Conservation (phyloP, 1,140 invertebrate genomes). For the Pogonomyrmex barbatus region DNA sequence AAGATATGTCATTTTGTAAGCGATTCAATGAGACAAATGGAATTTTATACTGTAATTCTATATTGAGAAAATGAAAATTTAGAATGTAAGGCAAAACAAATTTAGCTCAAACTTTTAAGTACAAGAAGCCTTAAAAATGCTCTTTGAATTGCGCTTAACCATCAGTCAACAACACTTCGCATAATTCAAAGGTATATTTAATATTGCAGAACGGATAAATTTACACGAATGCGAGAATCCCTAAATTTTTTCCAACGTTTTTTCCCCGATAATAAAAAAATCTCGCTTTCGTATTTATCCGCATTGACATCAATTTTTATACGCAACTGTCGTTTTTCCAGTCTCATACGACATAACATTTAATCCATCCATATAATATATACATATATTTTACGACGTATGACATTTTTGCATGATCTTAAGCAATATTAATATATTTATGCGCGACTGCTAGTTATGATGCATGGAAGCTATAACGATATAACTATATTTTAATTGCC, state of each 20-base stretch:
- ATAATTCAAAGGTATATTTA: conserved; percentile 57
- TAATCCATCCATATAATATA: conserved; percentile 82
- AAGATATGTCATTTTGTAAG: conserved; percentile 67
- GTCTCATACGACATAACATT: conserved; percentile 76
- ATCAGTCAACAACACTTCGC: conserved; percentile 41
- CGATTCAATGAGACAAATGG: conserved; percentile 51
- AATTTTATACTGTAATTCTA: conserved; percentile 75
- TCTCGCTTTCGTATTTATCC: conserved; percentile 26
- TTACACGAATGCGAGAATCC: conserved; percentile 31
- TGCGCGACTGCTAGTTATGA: conserved; percentile 65
- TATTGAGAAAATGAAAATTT: conserved; percentile 66
- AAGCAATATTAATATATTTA: conserved; percentile 83
- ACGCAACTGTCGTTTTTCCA: conserved; percentile 67
- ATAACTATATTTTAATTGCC: conserved; percentile 19
- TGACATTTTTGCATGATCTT: conserved; percentile 81
- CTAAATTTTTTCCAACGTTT: conserved; percentile 19
- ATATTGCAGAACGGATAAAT: conserved; percentile 12
- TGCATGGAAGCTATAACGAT: conserved; percentile 36
- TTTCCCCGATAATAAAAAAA: neutral
- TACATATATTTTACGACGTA: conserved; percentile 80
- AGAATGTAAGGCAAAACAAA: conserved; percentile 55
- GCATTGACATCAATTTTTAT: conserved; percentile 57
- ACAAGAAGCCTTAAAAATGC: conserved; percentile 58
- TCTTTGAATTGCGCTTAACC: conserved; percentile 63
- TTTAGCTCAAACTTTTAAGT: conserved; percentile 56